Conservation (phyloP, 2,888 invertebrate species). For the Drosophila barbarae region DNA sequence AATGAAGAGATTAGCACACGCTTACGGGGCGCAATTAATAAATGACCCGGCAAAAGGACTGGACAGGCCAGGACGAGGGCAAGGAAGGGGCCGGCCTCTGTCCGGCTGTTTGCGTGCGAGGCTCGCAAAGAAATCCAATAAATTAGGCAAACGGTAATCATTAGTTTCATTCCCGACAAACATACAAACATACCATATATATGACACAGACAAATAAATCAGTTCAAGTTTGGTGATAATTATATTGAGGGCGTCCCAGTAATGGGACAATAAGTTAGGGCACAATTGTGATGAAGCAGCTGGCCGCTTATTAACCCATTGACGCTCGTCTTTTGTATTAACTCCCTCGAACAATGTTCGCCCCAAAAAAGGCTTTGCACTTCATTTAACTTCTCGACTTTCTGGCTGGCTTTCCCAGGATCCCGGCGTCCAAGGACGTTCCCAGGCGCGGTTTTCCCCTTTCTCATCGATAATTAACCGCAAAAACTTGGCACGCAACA, state of each 20-base stretch:
- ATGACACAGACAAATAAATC: conserved; percentile 61
- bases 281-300: conserved; percentile 39
- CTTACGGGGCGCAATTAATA: conserved; percentile 68
- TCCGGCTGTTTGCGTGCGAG: conserved; percentile 56
- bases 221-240: conserved; percentile 38
- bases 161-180: conserved; percentile 51
- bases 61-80: conserved; percentile 2
- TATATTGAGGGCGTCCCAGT: neutral
- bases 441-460: conserved; percentile 28
- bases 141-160: conserved; percentile 68
- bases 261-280: conserved; percentile 22
- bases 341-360: conserved; percentile 49
- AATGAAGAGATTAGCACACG: conserved; percentile 73
- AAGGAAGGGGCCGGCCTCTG: conserved; percentile 24
- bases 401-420: conserved; percentile 47
- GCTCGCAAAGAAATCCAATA: conserved; percentile 59
- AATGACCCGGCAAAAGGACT: conserved; percentile 59
- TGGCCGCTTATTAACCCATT: conserved; percentile 64
- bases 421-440: conserved; percentile 24
- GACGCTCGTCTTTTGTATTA: conserved; percentile 55
- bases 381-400: conserved; percentile 66
- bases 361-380: conserved; percentile 63
- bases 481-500: conserved; percentile 67
- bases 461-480: conserved; percentile 69
- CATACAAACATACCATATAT: conserved; percentile 33